Evolutionary conservation across 2,113 vertebrate species (phyloP), one percentile per base, ranked within the genome.

Genomic region (Cryptomyrus ogoouensis): DNA sequence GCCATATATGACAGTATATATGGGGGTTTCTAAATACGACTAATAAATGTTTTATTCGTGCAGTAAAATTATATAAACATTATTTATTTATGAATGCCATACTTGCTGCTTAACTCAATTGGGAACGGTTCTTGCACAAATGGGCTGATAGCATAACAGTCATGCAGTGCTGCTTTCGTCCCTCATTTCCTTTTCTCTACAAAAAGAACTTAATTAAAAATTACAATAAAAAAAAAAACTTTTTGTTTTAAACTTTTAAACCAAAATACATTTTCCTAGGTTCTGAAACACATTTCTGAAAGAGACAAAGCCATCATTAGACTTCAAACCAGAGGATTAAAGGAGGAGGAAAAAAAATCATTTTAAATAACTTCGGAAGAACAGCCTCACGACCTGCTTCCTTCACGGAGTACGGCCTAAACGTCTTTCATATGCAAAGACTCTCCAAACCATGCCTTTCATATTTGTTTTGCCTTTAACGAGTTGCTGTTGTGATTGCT

Each of bases 401-500:
- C 92, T 92, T 91, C 90, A 90, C 87, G 92, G 90, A 46, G 27
- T 74, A 88, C 87, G 91, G 92, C 91, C 88, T 91, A 91, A 93
- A 94, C 93, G 91, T 94, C 91, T 62, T 86, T 90, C 92, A 94
- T 93, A 94, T 93, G 90, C 90, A 47, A 91, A 49, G 50, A 56
- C 66, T 88, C 47, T 31, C 88, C 35, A 56, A 56, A 58, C 91
- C 91, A 90, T 90, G 88, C 90, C 93, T 94, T 93, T 95, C 93
- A 93, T 94, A 93, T 94, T 93, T 94, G 91, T 93, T 94, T 93
- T 95, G 88, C 91, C 91, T 91, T 92, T 95, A 93, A 92, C 19
- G 93, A 94, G 93, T 92, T 91, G 93, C 92, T 92, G 93, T 94
- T 92, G 91, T 94, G 95, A 95, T 95, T 96, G 94, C 94, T 95